Percentiles rank a stretch among this genome's conserved stretches.
Evolutionary conservation across 2,888 invertebrate genomes (phyloP).

Genomic region (Cosmopolites sordidus): DNA sequence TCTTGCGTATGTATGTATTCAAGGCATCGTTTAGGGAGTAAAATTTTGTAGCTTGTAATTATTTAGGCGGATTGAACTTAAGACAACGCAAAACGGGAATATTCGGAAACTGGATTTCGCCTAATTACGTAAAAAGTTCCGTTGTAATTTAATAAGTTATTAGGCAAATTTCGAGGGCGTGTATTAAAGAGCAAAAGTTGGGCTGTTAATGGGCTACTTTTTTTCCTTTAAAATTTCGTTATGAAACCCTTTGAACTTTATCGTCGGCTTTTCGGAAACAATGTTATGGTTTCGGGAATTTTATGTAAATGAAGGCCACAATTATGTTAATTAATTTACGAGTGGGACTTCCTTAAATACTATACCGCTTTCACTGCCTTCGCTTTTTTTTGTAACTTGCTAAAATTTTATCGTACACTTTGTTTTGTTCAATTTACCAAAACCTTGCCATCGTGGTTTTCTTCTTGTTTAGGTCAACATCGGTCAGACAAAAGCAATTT

Average conservation of each 20-base stretch:
- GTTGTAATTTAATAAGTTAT: constrained; percentile 4
- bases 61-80: constrained; percentile 4
- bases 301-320: too few relatives aligned
- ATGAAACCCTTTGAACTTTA: constrained; percentile 12
- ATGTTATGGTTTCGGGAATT: too few relatives aligned
- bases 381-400: too few relatives aligned
- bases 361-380: too few relatives aligned
- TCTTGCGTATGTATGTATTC: neutral
- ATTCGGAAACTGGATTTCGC: neutral
- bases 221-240: constrained; percentile 10
- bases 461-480: too few relatives aligned
- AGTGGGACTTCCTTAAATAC: too few relatives aligned
- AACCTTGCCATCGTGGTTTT: too few relatives aligned
- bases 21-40: constrained; percentile 1
- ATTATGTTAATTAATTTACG: too few relatives aligned
- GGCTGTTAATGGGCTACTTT: constrained; percentile 7
- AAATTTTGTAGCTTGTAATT: constrained; percentile 2
- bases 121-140: constrained; percentile 2
- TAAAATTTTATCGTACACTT: too few relatives aligned
- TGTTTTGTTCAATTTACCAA: too few relatives aligned
- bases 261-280: neutral
- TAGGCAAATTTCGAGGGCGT: constrained; percentile 1
- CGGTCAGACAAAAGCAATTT: too few relatives aligned
- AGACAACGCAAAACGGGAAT: constrained; percentile 3
- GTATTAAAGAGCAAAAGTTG: neutral